Base-by-base conservation (phyloP, 1,140 invertebrate genomes). In the Achroia grisella region DNA sequence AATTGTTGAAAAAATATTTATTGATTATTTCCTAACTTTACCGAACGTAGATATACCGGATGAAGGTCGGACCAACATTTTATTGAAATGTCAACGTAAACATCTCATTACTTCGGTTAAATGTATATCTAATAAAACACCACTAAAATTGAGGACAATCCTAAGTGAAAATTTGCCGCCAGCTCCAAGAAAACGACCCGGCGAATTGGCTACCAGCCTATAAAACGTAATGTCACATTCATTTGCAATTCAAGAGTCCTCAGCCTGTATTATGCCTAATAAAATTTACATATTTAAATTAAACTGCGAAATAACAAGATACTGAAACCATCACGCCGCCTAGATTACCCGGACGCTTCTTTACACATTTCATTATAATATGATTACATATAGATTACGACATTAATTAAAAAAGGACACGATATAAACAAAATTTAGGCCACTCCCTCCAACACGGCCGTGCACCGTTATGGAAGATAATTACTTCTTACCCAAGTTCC, bases 201-300 rank as follows among this genome's bases (percentile, higher is more conserved):
- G 59, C 75, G 71, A 83, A 80, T 78, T 77, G 78, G 73, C 70
- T 79, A 77, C 75, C 68, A 72, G 65, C 64, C 73, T 76, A 79
- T 76, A 84, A 84, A 81, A 75, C 63, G 69, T 81, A 75, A 79
- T 73, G 73, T 78, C 69, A 70, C 72, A 80, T 74, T 79, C 79
- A 84, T 84, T 84, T 81, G 79, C 75, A 81, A 84, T 84, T 84
- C 79, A 79, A 78, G 71, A 71, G 70, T 77, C 75, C 66, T 80
- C 75, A 72, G 70, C 60, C 68, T 71, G 71, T 79, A 75, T 81
- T 83, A 83, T 83, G 73, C 68, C 75, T 81, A 78, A 81, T 83
- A 81, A 83, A 81, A 84, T 84, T 83, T 76, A 77, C 79, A 83
- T 83, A 83, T 83, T 81, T 83, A 83, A 83, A 83, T 83, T 81